Conservation (phyloP, 2,797 vertebrate genomes). For the Pygocentrus nattereri region DNA sequence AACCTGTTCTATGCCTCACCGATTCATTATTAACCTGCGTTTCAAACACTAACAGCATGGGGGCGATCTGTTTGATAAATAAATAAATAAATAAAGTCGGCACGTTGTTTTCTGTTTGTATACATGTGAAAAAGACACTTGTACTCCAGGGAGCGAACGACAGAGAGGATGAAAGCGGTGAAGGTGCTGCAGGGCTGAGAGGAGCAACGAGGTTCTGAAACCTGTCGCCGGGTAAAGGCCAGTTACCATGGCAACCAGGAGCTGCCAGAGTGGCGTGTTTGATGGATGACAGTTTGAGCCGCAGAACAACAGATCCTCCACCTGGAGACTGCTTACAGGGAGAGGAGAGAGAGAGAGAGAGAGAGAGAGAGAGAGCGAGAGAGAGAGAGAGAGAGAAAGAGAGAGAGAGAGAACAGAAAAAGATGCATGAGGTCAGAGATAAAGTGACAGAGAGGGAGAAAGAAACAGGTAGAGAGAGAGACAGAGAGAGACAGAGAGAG, state of each 20-base stretch:
- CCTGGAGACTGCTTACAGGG: constrained; percentile 29
- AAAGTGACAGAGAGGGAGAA: too few relatives aligned
- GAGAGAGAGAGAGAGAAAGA: constrained; percentile 1
- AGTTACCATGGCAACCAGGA: constrained; percentile 91
- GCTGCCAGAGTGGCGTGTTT: constrained; percentile 88
- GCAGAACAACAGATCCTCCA: constrained; percentile 52
- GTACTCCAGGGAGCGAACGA: neutral
- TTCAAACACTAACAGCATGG: too few relatives aligned
- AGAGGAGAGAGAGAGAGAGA: neutral
- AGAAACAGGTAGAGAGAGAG: neutral
- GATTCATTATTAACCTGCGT: too few relatives aligned
- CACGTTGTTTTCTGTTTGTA: too few relatives aligned
- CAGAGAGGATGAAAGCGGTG: neutral
- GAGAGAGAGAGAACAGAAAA: constrained; percentile 9
- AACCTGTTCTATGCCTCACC: too few relatives aligned
- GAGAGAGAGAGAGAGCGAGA: constrained; percentile 22
- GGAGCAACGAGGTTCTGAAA: constrained; percentile 69
- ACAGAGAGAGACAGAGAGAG: neutral
- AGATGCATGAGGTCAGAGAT: too few relatives aligned
- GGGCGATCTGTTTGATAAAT: too few relatives aligned
- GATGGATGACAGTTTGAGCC: constrained; percentile 86
- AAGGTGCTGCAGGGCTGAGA: constrained; percentile 13
- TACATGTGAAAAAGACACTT: too few relatives aligned
- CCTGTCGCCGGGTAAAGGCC: constrained; percentile 87
- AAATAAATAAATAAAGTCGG: too few relatives aligned